A percentile compares a stretch with the other conserved stretches of the same genome.
These are phyloP conservation scores for Drosophila aff. DNA, from an alignment of 1,140 invertebrate species.

Conservation along the genomic window DNA sequence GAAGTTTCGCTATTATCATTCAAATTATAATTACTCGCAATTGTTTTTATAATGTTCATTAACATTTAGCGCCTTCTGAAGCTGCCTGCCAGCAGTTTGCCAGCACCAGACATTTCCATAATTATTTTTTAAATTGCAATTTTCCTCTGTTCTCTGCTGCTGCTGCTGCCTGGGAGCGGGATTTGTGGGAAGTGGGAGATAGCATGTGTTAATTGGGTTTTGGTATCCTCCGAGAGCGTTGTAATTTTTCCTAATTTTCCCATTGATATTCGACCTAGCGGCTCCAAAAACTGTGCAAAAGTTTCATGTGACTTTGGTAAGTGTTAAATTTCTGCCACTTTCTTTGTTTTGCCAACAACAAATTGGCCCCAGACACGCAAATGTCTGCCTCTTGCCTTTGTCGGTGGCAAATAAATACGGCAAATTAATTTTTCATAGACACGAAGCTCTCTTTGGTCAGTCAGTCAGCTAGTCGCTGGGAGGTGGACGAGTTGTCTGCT, in stretches of 20 bases:
- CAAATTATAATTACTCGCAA: slow-evolving; percentile 83
- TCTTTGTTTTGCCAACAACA: slow-evolving; percentile 64
- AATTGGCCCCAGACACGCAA: slow-evolving; percentile 72
- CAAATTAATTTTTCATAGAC: slow-evolving; percentile 75
- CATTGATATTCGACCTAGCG: slow-evolving; percentile 20
- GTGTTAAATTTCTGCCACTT: slow-evolving; percentile 73
- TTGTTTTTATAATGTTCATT: slow-evolving; percentile 83
- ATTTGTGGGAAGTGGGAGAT: slow-evolving; percentile 59
- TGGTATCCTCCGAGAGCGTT: slow-evolving; percentile 11
- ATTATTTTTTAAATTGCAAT: slow-evolving; percentile 83
- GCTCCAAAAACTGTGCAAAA: slow-evolving; percentile 3
- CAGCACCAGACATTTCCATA: slow-evolving; percentile 72
- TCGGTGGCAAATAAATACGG: slow-evolving; percentile 28
- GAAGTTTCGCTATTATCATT: slow-evolving; percentile 83
- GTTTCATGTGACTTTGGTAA: slow-evolving; percentile 52
- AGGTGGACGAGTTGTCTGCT: slow-evolving; percentile 17
- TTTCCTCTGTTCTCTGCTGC: slow-evolving; percentile 45
- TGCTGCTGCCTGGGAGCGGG: slow-evolving; percentile 39
- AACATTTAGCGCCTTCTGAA: slow-evolving; percentile 80
- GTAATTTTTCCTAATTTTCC: slow-evolving; percentile 17
- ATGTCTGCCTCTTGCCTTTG: slow-evolving; percentile 31
- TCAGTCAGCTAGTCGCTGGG: not conserved
- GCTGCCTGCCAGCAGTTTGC: slow-evolving; percentile 55
- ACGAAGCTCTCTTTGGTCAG: slow-evolving; percentile 50
- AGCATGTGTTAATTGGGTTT: slow-evolving; percentile 81